Evolutionary conservation across 2,113 vertebrate species (phyloP).

Genomic region (Lampris incognitus): DNA sequence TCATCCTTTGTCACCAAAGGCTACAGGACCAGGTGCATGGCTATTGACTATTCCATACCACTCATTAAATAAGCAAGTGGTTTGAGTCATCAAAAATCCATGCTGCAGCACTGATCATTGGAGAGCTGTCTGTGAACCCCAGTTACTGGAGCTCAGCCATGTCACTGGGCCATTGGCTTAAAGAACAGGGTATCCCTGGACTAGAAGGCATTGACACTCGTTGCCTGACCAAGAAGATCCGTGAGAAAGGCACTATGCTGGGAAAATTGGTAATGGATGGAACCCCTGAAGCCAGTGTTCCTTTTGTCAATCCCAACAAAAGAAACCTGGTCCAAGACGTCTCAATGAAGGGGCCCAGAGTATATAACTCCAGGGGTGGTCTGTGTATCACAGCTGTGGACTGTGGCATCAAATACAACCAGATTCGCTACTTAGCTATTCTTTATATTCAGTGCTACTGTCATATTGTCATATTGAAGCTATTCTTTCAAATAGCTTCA

Average conservation of each 20-base stretch:
- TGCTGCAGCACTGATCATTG: constrained; percentile 89
- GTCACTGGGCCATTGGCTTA: constrained; percentile 92
- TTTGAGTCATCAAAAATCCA: constrained; percentile 94
- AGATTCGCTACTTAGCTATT: constrained; percentile 90
- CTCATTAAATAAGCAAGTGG: constrained; percentile 93
- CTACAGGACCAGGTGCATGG: constrained; percentile 94
- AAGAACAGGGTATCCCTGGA: constrained; percentile 91
- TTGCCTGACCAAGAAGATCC: constrained; percentile 91
- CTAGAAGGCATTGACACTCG: constrained; percentile 94
- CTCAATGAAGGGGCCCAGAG: constrained; percentile 85
- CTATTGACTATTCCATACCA: constrained; percentile 95
- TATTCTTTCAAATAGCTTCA: too few relatives aligned
- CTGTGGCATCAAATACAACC: constrained; percentile 95
- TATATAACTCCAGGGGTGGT: constrained; percentile 85
- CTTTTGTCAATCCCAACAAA: constrained; percentile 88
- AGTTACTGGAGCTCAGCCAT: constrained; percentile 91
- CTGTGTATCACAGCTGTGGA: constrained; percentile 86
- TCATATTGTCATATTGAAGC: too few relatives aligned
- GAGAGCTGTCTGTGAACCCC: constrained; percentile 87
- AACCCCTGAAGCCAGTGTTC: constrained; percentile 68
- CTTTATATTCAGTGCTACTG: too few relatives aligned
- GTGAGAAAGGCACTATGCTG: constrained; percentile 92
- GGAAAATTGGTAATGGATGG: constrained; percentile 90
- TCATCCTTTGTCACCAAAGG: constrained; percentile 98
- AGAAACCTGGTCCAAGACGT: constrained; percentile 91